Conservation (phyloP, 1,140 invertebrate species). For the Dysdera silvatica region DNA sequence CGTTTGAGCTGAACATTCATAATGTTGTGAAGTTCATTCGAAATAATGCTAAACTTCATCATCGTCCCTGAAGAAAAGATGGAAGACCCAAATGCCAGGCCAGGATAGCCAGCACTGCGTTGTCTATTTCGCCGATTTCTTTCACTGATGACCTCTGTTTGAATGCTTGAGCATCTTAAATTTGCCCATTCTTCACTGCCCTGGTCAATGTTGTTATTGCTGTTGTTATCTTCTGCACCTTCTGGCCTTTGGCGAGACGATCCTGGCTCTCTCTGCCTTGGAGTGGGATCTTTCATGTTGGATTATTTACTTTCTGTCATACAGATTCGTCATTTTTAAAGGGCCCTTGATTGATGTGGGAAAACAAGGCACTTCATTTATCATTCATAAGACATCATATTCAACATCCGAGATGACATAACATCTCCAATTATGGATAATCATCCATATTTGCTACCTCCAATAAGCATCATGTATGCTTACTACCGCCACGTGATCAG, state of each 20-base stretch:
- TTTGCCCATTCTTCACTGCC: slow-evolving; percentile 56
- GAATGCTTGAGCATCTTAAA: slow-evolving; percentile 74
- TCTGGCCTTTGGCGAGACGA: slow-evolving; percentile 23
- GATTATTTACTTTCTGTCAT: no score
- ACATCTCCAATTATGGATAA: no score
- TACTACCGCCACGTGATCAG: no score
- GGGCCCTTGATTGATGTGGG: no score
- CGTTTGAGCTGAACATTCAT: slow-evolving; percentile 90
- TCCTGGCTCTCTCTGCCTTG: background rate
- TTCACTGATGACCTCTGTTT: slow-evolving; percentile 73
- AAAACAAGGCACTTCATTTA: no score
- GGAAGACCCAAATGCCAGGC: slow-evolving; percentile 77
- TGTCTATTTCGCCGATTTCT: slow-evolving; percentile 53
- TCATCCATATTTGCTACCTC: no score
- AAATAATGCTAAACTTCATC: slow-evolving; percentile 95
- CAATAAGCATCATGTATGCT: no score
- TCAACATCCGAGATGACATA: no score
- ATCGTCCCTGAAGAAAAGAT: slow-evolving; percentile 93
- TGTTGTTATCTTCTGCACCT: slow-evolving; percentile 19
- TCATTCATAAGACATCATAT: no score
- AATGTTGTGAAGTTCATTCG: slow-evolving; percentile 94
- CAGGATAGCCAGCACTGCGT: slow-evolving; percentile 82
- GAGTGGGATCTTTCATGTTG: background rate
- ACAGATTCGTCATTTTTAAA: no score
- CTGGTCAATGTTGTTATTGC: slow-evolving; percentile 61